Evolutionary conservation across 1,140 invertebrate species (phyloP).

Genomic region (Penaeus japonicus): DNA sequence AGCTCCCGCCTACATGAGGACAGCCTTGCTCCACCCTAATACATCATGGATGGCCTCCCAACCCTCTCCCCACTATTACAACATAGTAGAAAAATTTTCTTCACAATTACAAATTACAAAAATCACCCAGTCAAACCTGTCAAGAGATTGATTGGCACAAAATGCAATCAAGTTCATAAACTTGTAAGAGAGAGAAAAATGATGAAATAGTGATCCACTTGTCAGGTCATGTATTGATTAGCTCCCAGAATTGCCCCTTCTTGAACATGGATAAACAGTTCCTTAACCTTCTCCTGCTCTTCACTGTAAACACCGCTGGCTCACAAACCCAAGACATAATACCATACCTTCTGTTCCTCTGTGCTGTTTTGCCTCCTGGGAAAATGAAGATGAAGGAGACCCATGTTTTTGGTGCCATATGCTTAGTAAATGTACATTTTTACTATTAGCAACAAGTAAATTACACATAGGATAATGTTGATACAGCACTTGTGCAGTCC

Average conservation of each 20-base stretch:
- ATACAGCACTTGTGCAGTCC: too few species aligned
- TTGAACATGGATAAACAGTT: constrained; percentile 52
- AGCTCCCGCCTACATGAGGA: constrained; percentile 46
- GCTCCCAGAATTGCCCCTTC: constrained; percentile 45
- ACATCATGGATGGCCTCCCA: constrained; percentile 39
- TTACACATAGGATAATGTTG: constrained; percentile 16
- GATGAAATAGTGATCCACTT: background rate
- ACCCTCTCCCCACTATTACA: background rate
- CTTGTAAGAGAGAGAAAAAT: background rate
- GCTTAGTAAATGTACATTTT: constrained; percentile 24
- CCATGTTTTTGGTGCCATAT: constrained; percentile 20
- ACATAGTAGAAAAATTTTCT: constrained; percentile 45
- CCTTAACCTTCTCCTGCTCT: constrained; percentile 50
- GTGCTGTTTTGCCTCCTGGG: constrained; percentile 29
- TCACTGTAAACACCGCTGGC: constrained; percentile 51
- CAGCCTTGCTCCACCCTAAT: constrained; percentile 46
- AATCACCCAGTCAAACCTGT: constrained; percentile 40
- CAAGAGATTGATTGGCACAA: constrained; percentile 39
- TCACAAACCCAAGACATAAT: constrained; percentile 45
- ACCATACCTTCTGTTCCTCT: constrained; percentile 50
- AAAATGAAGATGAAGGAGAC: background rate
- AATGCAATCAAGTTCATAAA: background rate
- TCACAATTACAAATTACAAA: constrained; percentile 49
- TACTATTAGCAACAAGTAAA: background rate
- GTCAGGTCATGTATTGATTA: constrained; percentile 6